Percentiles rank a stretch among this genome's conserved stretches.
Evolutionary conservation across 30 jellyfish, hydroid and myxozoan species (phyloP).

Genomic region (Aurelia aurita): DNA sequence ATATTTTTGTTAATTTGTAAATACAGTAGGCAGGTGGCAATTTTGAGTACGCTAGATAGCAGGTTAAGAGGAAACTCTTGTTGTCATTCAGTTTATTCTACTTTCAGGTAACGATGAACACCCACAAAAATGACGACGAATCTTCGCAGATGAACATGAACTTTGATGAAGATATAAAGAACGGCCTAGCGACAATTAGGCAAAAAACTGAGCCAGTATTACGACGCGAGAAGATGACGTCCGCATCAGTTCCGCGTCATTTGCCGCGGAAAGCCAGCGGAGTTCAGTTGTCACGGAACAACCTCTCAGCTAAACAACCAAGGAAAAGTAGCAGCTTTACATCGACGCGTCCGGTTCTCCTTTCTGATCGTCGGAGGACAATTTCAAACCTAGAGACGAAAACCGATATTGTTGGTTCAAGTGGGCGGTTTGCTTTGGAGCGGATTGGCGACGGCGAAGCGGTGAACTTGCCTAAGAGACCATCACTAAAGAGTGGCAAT

Average conservation of each 20-base stretch:
- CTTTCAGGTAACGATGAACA: too few species aligned
- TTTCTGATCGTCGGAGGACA: slow-evolving; percentile 23
- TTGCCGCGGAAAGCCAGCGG: neutral
- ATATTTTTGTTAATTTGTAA: too few species aligned
- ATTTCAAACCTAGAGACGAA: slow-evolving; percentile 25
- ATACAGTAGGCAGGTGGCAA: too few species aligned
- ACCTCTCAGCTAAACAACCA: neutral
- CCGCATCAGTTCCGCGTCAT: neutral
- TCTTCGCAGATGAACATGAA: too few species aligned
- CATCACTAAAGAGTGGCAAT: too few species aligned
- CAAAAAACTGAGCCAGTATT: neutral
- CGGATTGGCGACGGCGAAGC: neutral
- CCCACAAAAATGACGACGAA: too few species aligned
- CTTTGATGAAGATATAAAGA: too few species aligned
- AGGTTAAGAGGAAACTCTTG: too few species aligned
- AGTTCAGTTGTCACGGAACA: neutral
- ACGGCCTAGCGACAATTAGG: too few species aligned
- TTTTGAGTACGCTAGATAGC: too few species aligned
- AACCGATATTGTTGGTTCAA: neutral
- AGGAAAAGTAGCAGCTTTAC: neutral
- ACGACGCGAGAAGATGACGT: neutral
- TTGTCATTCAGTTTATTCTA: too few species aligned
- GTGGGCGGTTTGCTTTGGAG: neutral
- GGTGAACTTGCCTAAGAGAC: neutral
- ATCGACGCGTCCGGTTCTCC: neutral